phyloP scores from a whole-genome alignment of 1,140 invertebrate species.

The Drosophila littoralis region DNA sequence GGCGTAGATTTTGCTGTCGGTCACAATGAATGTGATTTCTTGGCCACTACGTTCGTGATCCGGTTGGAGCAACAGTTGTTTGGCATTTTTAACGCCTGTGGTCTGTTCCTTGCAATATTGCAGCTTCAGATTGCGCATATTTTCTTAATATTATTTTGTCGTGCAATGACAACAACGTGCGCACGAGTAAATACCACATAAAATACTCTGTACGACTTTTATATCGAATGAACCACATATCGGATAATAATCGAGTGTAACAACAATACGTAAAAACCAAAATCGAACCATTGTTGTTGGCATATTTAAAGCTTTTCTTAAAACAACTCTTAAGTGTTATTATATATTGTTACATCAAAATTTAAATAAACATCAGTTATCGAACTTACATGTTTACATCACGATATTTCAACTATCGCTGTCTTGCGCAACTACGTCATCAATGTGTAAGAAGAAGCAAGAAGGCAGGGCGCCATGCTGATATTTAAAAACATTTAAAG shows the following conservation, averaged over 20 bases:
- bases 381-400: not conserved
- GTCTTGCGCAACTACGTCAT: not conserved
- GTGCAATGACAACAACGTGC: constrained; percentile 41
- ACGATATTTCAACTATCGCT: not conserved
- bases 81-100: constrained; percentile 42
- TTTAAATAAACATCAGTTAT: not conserved
- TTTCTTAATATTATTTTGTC: constrained; percentile 25
- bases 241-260: not conserved
- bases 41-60: constrained; percentile 34
- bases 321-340: too few species aligned
- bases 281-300: too few species aligned
- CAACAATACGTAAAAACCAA: too few species aligned
- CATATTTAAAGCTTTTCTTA: too few species aligned
- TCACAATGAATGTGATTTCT: constrained; percentile 40
- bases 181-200: constrained; percentile 15
- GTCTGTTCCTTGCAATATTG: constrained; percentile 64
- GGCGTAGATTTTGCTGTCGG: constrained; percentile 51
- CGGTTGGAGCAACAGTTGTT: constrained; percentile 53
- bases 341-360: too few species aligned
- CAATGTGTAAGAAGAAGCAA: constrained; percentile 4
- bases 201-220: not conserved
- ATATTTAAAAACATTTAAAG: too few species aligned
- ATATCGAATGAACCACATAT: constrained; percentile 11
- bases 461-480: too few species aligned
- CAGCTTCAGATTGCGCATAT: constrained; percentile 79